Evolutionary conservation across 2,797 vertebrate species (phyloP).

Genomic region (Phalanger gymnotis): DNA sequence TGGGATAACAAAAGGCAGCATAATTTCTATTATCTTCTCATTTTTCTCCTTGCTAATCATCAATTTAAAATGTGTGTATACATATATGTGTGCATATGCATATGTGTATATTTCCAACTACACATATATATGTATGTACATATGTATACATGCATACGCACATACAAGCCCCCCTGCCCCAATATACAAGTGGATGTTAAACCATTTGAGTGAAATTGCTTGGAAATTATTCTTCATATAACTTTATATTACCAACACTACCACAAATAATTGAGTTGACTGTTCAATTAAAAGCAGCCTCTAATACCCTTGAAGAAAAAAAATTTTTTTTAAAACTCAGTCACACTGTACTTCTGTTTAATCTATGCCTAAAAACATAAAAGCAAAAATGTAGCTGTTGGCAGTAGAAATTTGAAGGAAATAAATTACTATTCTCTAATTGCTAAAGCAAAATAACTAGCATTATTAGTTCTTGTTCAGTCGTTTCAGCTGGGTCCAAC

Average conservation of each 20-base stretch:
- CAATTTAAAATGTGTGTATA: neutral
- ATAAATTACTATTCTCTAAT: constrained; percentile 24
- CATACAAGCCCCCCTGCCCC: no score
- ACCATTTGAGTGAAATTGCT: neutral
- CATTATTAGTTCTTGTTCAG: no score
- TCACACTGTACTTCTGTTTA: neutral
- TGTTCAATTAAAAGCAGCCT: neutral
- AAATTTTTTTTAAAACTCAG: neutral
- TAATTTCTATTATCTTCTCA: neutral
- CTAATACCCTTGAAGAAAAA: constrained; percentile 22
- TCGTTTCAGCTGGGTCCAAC: no score
- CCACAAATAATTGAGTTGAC: neutral
- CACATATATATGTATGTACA: no score
- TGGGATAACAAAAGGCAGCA: neutral
- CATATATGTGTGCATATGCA: no score
- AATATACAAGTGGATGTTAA: neutral
- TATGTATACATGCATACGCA: no score
- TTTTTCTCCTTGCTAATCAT: constrained; percentile 10
- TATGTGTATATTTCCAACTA: no score
- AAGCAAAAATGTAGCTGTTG: no score
- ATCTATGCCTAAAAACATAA: neutral
- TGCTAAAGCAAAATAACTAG: neutral
- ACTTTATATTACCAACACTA: constrained; percentile 2
- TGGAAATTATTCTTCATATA: constrained; percentile 28
- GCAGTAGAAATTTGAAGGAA: neutral